Conservation (phyloP, 2,797 vertebrate genomes). For the Amphiprion clarkii region DNA sequence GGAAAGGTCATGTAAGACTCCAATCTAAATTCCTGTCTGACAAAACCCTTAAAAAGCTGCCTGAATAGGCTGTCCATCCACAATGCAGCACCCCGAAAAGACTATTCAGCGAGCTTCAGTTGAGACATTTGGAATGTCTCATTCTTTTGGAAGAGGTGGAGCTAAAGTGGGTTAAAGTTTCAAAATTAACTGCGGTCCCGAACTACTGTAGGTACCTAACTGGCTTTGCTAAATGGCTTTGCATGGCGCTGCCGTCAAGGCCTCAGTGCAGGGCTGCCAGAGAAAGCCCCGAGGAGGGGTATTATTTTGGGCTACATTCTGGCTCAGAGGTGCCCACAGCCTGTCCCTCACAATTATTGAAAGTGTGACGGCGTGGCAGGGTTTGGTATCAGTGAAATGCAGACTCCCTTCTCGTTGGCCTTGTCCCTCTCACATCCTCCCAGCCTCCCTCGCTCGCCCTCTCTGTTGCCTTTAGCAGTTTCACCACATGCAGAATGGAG, state of each 20-base stretch:
- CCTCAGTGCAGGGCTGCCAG: slow-evolving; percentile 51
- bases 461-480: slow-evolving; percentile 72
- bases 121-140: slow-evolving; percentile 74
- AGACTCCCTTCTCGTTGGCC: slow-evolving; percentile 70
- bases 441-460: slow-evolving; percentile 28
- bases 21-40: slow-evolving; percentile 85
- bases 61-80: slow-evolving; percentile 73
- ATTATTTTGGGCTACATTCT: slow-evolving; percentile 73
- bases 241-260: slow-evolving; percentile 62
- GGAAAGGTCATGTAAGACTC: slow-evolving; percentile 82
- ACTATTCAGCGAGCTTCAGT: slow-evolving; percentile 65
- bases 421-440: slow-evolving; percentile 60
- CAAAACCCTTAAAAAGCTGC: slow-evolving; percentile 74
- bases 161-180: slow-evolving; percentile 68
- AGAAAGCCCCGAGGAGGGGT: slow-evolving; percentile 67
- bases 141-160: slow-evolving; percentile 55
- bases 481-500: slow-evolving; percentile 74
- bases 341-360: slow-evolving; percentile 75
- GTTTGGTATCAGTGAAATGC: slow-evolving; percentile 79
- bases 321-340: slow-evolving; percentile 72
- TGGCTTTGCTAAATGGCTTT: slow-evolving; percentile 78
- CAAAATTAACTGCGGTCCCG: slow-evolving; percentile 56
- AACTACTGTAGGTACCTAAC: slow-evolving; percentile 71
- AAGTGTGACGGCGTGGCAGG: slow-evolving; percentile 70
- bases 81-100: slow-evolving; percentile 58